Conservation (phyloP, 2,797 vertebrate genomes). For the Monodelphis domestica region DNA sequence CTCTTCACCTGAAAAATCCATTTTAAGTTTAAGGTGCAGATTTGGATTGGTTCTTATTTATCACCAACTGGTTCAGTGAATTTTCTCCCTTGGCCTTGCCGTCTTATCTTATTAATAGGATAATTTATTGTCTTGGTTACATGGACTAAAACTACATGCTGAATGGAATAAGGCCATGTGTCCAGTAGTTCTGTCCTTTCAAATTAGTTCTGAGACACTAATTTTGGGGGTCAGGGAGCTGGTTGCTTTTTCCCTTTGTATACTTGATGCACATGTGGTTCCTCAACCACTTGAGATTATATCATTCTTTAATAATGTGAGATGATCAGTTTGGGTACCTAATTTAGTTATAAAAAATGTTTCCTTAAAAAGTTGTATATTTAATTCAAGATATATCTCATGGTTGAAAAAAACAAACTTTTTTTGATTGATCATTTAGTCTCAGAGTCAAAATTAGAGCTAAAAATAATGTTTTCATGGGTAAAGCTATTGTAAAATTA, state of each 20-base stretch:
- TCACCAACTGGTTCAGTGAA: not conserved
- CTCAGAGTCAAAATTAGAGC: not conserved
- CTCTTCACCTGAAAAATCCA: not conserved
- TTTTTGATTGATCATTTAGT: not conserved
- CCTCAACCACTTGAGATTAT: not conserved
- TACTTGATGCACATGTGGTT: not conserved
- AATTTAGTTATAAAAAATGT: slow-evolving; percentile 13
- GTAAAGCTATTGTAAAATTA: not conserved
- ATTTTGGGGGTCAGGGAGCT: slow-evolving; percentile 26
- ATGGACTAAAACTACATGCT: not conserved
- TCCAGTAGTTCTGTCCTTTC: not conserved
- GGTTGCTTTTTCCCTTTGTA: not conserved
- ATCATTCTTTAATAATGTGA: not conserved
- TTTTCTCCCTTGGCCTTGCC: not conserved
- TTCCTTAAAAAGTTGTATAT: not conserved
- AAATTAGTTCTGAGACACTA: not conserved
- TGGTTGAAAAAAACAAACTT: not conserved
- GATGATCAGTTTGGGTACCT: not conserved
- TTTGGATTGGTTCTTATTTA: not conserved
- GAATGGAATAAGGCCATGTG: not conserved
- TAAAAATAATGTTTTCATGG: too few species aligned
- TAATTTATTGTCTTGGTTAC: not conserved
- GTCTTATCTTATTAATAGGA: not conserved
- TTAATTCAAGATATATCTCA: not conserved
- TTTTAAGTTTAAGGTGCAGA: not conserved